Conservation (phyloP, 2,113 vertebrate species). For the Oostethus manadensis region DNA sequence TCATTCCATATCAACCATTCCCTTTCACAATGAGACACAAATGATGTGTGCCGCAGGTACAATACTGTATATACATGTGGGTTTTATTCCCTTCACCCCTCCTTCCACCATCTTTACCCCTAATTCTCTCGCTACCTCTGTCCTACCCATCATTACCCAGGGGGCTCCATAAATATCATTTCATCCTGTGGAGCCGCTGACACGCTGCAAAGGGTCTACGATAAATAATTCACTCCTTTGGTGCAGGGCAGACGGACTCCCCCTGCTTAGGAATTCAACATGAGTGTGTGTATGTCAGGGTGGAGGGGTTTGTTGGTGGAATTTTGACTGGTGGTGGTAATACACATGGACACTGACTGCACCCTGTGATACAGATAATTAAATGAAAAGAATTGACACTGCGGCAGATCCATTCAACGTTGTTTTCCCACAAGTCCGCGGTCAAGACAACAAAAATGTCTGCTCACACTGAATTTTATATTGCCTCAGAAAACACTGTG, state of each 20-base stretch:
- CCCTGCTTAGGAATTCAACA: slow-evolving; percentile 70
- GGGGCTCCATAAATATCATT: slow-evolving; percentile 79
- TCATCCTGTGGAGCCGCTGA: slow-evolving; percentile 72
- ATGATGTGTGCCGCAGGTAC: slow-evolving; percentile 16
- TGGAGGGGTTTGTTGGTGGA: slow-evolving; percentile 24
- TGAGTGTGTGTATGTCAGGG: slow-evolving; percentile 42
- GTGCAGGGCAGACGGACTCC: slow-evolving; percentile 55
- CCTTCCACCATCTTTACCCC: slow-evolving; percentile 22
- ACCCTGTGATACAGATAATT: slow-evolving; percentile 8
- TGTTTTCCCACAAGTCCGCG: neutral
- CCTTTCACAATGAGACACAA: slow-evolving; percentile 1
- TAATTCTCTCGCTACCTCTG: slow-evolving; percentile 44
- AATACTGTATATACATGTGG: slow-evolving; percentile 24
- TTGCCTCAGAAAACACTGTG: neutral
- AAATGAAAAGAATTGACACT: slow-evolving; percentile 14
- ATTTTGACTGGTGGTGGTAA: slow-evolving; percentile 21
- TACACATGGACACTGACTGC: slow-evolving; percentile 19
- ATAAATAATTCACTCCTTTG: slow-evolving; percentile 74
- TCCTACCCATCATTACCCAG: slow-evolving; percentile 63
- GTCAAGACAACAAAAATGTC: slow-evolving; percentile 10
- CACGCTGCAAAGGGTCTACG: slow-evolving; percentile 67
- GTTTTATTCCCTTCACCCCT: slow-evolving; percentile 26
- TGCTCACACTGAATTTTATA: neutral
- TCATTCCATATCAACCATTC: neutral
- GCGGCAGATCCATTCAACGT: slow-evolving; percentile 4